A percentile compares a stretch with the other conserved stretches of the same genome.
Conservation (phyloP, 2,797 vertebrate genomes). For the Sardinella longiceps region DNA sequence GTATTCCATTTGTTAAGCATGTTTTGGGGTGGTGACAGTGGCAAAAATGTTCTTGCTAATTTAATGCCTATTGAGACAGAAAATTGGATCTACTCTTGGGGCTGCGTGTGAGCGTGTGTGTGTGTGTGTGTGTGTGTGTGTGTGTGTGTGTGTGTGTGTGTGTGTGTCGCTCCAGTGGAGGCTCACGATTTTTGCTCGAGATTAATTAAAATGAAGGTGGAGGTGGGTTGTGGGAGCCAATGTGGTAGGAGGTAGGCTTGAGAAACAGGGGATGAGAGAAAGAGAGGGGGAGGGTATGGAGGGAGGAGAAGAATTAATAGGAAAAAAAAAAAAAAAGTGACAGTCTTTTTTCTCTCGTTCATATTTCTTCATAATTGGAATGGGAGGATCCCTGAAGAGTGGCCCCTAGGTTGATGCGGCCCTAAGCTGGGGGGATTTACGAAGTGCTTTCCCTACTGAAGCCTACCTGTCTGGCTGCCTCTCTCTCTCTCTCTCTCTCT, state of each 20-base stretch:
- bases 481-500: background rate
- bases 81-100: conserved; percentile 73
- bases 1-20: conserved; percentile 69
- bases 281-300: background rate
- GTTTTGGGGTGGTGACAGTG: conserved; percentile 61
- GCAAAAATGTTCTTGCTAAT: conserved; percentile 76
- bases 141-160: conserved; percentile 4
- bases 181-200: conserved; percentile 57
- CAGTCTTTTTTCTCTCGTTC: conserved; percentile 64
- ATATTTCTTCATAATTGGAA: conserved; percentile 75
- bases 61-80: conserved; percentile 79
- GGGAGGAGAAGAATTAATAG: background rate
- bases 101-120: conserved; percentile 23
- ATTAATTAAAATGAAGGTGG: conserved; percentile 78
- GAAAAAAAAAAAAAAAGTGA: conserved; percentile 49
- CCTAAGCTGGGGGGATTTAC: background rate
- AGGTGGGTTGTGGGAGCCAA: background rate
- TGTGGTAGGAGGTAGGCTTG: background rate
- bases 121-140: background rate
- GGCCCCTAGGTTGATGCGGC: background rate
- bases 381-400: conserved; percentile 57
- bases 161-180: background rate
- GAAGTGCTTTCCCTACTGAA: background rate
- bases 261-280: background rate
- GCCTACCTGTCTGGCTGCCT: background rate